Conservation (phyloP, 2,113 vertebrate species). For the Asarcornis scutulata region DNA sequence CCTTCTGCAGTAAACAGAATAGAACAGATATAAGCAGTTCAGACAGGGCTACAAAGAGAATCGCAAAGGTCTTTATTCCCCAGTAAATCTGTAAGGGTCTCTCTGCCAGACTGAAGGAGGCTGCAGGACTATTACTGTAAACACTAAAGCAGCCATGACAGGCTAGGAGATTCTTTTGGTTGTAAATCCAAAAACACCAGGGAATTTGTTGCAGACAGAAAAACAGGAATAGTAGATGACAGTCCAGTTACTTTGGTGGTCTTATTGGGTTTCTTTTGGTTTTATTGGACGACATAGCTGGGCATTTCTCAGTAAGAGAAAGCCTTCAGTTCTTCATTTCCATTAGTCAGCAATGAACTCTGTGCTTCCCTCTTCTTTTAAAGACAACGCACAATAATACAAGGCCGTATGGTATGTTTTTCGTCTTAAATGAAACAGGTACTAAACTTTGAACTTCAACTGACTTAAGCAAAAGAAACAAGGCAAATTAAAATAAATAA, state of each 20-base stretch:
- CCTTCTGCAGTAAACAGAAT: background rate
- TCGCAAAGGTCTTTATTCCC: background rate
- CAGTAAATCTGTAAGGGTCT: background rate
- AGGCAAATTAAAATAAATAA: background rate
- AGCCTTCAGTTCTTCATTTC: background rate
- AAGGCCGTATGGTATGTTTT: background rate
- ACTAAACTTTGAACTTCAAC: background rate
- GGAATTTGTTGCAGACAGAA: background rate
- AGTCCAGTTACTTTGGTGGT: background rate
- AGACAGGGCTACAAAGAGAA: background rate
- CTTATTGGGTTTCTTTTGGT: background rate
- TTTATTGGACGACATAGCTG: background rate
- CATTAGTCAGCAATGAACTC: background rate
- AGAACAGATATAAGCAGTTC: background rate
- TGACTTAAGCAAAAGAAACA: background rate
- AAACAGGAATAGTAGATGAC: background rate
- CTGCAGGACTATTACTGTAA: background rate
- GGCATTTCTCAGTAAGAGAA: background rate
- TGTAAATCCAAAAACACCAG: background rate
- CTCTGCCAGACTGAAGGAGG: background rate
- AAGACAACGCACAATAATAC: background rate
- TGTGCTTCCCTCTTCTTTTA: constrained; percentile 3
- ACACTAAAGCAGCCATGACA: background rate
- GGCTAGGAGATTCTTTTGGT: background rate
- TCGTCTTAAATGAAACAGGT: background rate